Evolutionary conservation across 2,888 invertebrate species (phyloP).

Genomic region (Seira musarum): DNA sequence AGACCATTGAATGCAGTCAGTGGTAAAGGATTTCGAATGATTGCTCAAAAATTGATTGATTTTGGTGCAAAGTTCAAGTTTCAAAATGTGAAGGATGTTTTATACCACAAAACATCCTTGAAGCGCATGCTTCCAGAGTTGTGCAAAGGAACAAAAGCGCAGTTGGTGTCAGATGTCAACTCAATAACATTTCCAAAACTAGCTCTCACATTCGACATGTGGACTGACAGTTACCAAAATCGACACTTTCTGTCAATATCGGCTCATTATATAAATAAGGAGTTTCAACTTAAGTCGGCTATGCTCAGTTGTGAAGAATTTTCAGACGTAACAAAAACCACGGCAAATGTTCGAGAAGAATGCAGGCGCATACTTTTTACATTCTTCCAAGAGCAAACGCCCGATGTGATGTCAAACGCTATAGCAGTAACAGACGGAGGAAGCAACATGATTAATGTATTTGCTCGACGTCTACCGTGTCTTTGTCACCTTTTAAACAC

Average conservation of each 20-base stretch:
- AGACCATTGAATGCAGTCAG: too few species aligned
- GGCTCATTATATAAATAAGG: constrained; percentile 20
- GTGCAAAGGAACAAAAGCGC: too few species aligned
- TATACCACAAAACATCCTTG: too few species aligned
- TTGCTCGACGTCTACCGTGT: constrained; percentile 14
- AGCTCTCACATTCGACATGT: constrained; percentile 38
- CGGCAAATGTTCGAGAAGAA: constrained; percentile 17
- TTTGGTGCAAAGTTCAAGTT: too few species aligned
- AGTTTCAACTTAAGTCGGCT: neutral
- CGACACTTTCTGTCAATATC: constrained; percentile 34
- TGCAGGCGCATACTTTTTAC: neutral
- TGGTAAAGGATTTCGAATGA: too few species aligned
- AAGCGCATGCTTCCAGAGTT: too few species aligned
- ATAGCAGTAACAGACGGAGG: constrained; percentile 42
- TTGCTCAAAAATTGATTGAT: too few species aligned
- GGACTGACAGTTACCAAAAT: constrained; percentile 25
- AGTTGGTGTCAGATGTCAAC: too few species aligned
- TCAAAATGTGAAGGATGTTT: too few species aligned
- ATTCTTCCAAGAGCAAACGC: constrained; percentile 18
- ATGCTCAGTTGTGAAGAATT: constrained; percentile 28
- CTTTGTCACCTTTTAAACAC: constrained; percentile 18
- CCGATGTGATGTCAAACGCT: neutral
- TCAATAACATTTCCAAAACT: neutral
- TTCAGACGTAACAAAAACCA: constrained; percentile 14
- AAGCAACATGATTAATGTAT: constrained; percentile 27